Evolutionary conservation across 2,888 invertebrate genomes (phyloP).

Genomic region (Lasioglossum villosulum): DNA sequence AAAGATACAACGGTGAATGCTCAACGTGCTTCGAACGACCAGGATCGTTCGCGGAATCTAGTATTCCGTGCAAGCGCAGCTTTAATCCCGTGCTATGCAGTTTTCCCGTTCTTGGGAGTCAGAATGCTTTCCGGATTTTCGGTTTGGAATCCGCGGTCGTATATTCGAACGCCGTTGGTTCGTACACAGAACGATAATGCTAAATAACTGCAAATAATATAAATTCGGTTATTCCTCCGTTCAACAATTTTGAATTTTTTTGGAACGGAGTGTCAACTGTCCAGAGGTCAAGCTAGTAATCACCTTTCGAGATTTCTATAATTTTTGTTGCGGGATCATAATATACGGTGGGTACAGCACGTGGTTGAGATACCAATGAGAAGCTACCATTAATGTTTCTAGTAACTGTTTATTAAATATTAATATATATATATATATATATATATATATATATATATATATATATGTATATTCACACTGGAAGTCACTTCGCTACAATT

Average conservation of each 20-base stretch:
- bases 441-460: too few species aligned
- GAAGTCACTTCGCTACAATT: too few species aligned
- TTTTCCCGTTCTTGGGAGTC: background rate
- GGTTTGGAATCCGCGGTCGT: background rate
- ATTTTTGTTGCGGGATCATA: too few species aligned
- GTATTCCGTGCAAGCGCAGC: conserved; percentile 4
- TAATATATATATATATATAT: too few species aligned
- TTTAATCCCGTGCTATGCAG: conserved; percentile 8
- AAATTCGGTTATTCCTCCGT: background rate
- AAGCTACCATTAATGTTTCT: too few species aligned
- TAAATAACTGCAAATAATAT: background rate
- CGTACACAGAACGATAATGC: background rate
- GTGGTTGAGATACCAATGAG: too few species aligned
- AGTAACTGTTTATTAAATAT: too few species aligned
- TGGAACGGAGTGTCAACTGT: too few species aligned
- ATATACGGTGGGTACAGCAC: too few species aligned
- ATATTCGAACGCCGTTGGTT: background rate
- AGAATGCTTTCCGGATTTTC: background rate
- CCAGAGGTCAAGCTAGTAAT: too few species aligned
- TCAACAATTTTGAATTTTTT: background rate
- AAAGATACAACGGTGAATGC: conserved; percentile 9
- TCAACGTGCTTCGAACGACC: background rate
- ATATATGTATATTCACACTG: too few species aligned
- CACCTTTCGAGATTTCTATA: too few species aligned
- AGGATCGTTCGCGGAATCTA: background rate